Evolutionary conservation across 2,888 invertebrate genomes (phyloP), one percentile per base, ranked within the genome.

Genomic region (Byasa hedistus): DNA sequence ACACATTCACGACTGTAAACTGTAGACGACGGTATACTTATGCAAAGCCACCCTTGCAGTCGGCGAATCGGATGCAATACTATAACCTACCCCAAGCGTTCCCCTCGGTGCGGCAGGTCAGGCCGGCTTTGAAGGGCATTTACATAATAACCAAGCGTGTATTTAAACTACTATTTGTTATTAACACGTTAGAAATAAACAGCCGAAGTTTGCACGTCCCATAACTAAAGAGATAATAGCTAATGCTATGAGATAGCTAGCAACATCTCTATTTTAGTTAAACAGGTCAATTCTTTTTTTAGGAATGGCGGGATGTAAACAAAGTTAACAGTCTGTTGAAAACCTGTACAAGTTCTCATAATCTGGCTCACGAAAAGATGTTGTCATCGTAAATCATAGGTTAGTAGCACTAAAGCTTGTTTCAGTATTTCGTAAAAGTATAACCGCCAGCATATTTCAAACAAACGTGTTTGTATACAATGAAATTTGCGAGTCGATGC

Each of bases 21-120:
- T 84, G 83, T 80, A 82, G 73, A 74, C 79, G 75, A 73, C 77
- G 78, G 80, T 85, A 81, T 86, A 86, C 80, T 87, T 87, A 85
- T 87, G 85, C 84, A 84, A 83, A 84, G 83, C 86, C 87, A 82
- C 87, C 86, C 84, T 83, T 86, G 87, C 89, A 87, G 80, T 81
- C 78, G 82, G 81, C 80, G 83, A 79, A 82, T 83, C 83, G 83
- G 85, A 84, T 89, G 89, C 89, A 89, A 84, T 83, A 78, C 88
- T 87, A 87, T 87, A 89, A 84, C 89, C 89, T 88, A 87, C 88
- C 87, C 85, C 84, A 86, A 86, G 82, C 80, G 76, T 82, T 85
- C 87, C 89, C 89, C 89, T 84, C 82, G 80, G 80, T 83, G 86
- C 79, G 86, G 84, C 79, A 85, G 86, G 85, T 83, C 84, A 82